Conservation (phyloP, 1,140 invertebrate genomes). For the Temnothorax curvispinosus region DNA sequence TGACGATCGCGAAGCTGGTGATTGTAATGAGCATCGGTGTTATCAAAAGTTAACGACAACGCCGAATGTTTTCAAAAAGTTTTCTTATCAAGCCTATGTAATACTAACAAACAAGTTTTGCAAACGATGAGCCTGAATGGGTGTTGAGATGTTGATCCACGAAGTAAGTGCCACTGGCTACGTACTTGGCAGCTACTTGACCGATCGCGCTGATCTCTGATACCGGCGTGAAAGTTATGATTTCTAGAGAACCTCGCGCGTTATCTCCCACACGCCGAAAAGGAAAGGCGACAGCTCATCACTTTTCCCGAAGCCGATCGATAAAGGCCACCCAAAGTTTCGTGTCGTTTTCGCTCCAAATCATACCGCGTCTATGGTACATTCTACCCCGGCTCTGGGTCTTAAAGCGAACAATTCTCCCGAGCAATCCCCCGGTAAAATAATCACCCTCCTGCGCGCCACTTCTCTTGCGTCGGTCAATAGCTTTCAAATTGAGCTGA, state of each 20-base stretch:
- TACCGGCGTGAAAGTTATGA: constrained; percentile 18
- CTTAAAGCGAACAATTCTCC: constrained; percentile 28
- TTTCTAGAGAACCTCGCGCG: constrained; percentile 3
- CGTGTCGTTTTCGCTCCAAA: background rate
- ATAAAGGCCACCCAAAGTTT: constrained; percentile 19
- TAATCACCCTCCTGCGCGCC: constrained; percentile 4
- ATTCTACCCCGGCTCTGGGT: background rate
- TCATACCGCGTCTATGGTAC: background rate
- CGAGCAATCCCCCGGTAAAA: background rate
- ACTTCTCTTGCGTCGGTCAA: background rate
- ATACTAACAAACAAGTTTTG: background rate
- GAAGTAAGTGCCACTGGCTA: background rate
- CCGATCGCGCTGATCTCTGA: constrained; percentile 10
- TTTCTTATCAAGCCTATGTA: background rate
- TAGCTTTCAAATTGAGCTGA: background rate
- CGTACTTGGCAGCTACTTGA: background rate
- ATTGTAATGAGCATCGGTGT: background rate
- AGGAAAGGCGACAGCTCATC: constrained; percentile 31
- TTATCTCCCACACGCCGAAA: constrained; percentile 9
- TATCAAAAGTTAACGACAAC: too few species aligned
- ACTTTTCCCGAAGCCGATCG: constrained; percentile 36
- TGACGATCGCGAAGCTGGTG: background rate
- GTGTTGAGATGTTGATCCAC: background rate
- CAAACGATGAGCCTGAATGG: background rate
- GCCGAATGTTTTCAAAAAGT: background rate